Evolutionary conservation across 2,888 invertebrate species (phyloP).

Genomic region (Drosophila emarginata): DNA sequence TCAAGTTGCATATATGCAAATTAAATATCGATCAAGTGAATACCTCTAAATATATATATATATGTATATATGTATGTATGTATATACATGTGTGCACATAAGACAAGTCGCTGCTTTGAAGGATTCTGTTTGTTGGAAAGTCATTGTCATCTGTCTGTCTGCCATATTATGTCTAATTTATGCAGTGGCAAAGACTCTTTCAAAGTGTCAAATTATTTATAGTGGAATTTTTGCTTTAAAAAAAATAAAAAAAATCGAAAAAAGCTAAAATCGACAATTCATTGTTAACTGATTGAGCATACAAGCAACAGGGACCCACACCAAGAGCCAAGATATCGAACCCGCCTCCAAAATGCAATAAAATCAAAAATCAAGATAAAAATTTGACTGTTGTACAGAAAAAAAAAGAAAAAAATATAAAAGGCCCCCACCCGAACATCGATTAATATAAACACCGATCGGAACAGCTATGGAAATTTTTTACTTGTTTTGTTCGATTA

Average conservation of each 20-base stretch:
- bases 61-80: no score
- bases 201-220: conserved; percentile 63
- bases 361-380: conserved; percentile 7
- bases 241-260: conserved; percentile 39
- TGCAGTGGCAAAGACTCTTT: conserved; percentile 31
- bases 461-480: conserved; percentile 49
- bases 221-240: conserved; percentile 56
- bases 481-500: conserved; percentile 22
- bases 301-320: background rate
- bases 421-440: conserved; percentile 22
- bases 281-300: conserved; percentile 52
- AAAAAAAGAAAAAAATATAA: no score
- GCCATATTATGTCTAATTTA: conserved; percentile 52
- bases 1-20: conserved; percentile 37
- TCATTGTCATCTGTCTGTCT: conserved; percentile 39
- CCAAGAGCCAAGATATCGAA: conserved; percentile 26
- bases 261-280: conserved; percentile 50
- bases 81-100: no score
- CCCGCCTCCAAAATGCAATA: conserved; percentile 13
- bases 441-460: conserved; percentile 33
- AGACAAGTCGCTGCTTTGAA: conserved; percentile 10
- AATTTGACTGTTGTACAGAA: conserved; percentile 24
- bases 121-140: conserved; percentile 15
- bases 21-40: conserved; percentile 15
- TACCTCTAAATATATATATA: background rate